Evolutionary conservation across 2,888 invertebrate species (phyloP), one percentile per base, ranked within the genome.

Genomic region (Chouioia cunea): DNA sequence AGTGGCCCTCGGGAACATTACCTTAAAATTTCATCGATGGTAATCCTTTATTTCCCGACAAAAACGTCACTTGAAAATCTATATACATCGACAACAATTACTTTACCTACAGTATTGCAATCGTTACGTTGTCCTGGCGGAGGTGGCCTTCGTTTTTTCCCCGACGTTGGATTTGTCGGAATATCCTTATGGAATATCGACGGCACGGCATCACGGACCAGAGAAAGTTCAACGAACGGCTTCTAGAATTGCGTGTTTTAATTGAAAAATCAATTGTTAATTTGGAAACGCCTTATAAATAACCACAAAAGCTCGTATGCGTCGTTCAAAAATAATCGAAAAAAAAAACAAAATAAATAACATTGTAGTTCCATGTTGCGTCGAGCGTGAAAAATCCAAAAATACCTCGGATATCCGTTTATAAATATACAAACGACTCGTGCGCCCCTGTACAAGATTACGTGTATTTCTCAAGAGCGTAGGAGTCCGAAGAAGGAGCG

Each of bases 121-220:
- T 59, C 27, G 44, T 59, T 58, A 10, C 47, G 20, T 58, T 44
- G n/a, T 4, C 60, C 46, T 10, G 12, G 12, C 8, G 65, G 12
- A 36, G 2, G 16, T 14, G 43, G 15, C 44, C n/a, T 68, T 18
- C 68, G 36, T 69, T 73, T 72, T 14, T 50, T 65, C 23, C 4
- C 46, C 3, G 20, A 4, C 0, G 59, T 22, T 20, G 53, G 18
- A n/a, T n/a, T n/a, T 12, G 1, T 36, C 36, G 36, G n/a, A n/a
- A 50, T 12, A 48, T 69, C 48, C 36, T 65, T 27, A 12, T 65
- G 23, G 22, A 73, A 73, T 58, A 73, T 73, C 4, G 72, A 69
- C 4, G 72, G 72, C 23, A 73, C 44, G 10, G 72, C 69, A 6
- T 73, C 57, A 62, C 58, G 69, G 10, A 4, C 8, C 14, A 73